These are phyloP conservation scores for Selene dorsalis DNA, from an alignment of 2,797 vertebrate genomes.

Conservation along the genomic window DNA sequence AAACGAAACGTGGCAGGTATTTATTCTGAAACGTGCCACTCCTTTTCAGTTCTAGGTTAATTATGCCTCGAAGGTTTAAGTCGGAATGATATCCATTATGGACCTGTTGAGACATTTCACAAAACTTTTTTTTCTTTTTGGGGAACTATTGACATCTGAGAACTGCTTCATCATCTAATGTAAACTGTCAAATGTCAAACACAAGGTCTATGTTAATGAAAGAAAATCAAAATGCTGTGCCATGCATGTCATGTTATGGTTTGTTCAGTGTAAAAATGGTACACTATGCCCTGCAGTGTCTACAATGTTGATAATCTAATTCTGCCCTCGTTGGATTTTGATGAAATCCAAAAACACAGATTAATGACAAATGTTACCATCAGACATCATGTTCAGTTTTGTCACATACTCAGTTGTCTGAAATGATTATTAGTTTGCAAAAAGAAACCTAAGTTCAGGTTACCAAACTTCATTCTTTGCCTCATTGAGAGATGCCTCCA, in stretches of 20 bases:
- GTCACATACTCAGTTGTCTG: too few species aligned
- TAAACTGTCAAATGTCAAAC: not conserved
- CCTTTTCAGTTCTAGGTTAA: not conserved
- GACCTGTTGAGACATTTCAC: not conserved
- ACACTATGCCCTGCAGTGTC: too few species aligned
- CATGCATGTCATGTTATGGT: not conserved
- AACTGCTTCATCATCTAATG: not conserved
- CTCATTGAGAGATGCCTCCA: too few species aligned
- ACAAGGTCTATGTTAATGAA: too few species aligned
- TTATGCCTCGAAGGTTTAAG: not conserved
- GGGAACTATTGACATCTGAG: not conserved
- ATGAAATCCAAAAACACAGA: not conserved
- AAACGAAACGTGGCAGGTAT: not conserved
- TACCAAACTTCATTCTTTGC: too few species aligned
- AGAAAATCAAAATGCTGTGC: not conserved
- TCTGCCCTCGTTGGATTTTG: slow-evolving; percentile 7
- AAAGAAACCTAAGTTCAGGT: too few species aligned
- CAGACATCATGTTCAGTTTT: too few species aligned
- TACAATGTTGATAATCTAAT: not conserved
- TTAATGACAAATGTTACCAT: not conserved
- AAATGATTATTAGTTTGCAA: too few species aligned
- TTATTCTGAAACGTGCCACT: slow-evolving; percentile 1
- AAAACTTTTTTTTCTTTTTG: not conserved
- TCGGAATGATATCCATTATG: not conserved
- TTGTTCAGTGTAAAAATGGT: too few species aligned